A percentile compares a stretch with the other conserved stretches of the same genome.
phyloP scores from a whole-genome alignment of 2,113 vertebrate species.

The Uria lomvia region DNA sequence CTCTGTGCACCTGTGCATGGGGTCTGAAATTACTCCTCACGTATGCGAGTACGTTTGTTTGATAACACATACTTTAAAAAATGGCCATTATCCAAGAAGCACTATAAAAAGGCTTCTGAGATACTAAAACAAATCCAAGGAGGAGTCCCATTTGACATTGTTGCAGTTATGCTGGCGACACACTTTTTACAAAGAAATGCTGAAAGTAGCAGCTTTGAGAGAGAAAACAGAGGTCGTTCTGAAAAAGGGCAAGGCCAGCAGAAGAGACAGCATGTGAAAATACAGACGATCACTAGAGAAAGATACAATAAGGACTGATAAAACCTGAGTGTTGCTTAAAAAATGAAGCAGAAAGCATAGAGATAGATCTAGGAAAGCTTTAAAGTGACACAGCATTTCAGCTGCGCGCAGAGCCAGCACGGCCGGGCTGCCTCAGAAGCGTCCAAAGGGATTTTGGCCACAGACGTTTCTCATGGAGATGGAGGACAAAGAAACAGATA shows the following conservation, averaged over 20 bases:
- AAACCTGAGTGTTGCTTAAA: neutral
- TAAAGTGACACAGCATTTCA: neutral
- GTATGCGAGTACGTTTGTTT: accelerated
- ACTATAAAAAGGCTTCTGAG: neutral
- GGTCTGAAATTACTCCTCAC: neutral
- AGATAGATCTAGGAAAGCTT: neutral
- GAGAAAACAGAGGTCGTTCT: neutral
- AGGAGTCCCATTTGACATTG: neutral
- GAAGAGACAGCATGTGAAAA: neutral
- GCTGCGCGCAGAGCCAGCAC: neutral
- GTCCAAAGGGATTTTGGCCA: neutral
- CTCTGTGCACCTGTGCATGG: accelerated
- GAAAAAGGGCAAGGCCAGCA: neutral
- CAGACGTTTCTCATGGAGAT: neutral
- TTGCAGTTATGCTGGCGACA: neutral
- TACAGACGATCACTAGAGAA: neutral
- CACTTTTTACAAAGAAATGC: neutral
- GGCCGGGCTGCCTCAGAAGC: neutral
- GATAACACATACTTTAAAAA: neutral
- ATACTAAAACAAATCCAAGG: neutral
- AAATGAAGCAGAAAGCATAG: neutral
- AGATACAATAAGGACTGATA: neutral
- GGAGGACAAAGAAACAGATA: neutral
- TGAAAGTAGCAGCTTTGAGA: neutral
- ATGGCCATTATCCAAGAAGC: neutral